Percentiles rank a stretch among this genome's conserved stretches.
These are phyloP conservation scores for Ctenodactylus gundi DNA, from an alignment of 2,113 vertebrate species.

Conservation along the genomic window DNA sequence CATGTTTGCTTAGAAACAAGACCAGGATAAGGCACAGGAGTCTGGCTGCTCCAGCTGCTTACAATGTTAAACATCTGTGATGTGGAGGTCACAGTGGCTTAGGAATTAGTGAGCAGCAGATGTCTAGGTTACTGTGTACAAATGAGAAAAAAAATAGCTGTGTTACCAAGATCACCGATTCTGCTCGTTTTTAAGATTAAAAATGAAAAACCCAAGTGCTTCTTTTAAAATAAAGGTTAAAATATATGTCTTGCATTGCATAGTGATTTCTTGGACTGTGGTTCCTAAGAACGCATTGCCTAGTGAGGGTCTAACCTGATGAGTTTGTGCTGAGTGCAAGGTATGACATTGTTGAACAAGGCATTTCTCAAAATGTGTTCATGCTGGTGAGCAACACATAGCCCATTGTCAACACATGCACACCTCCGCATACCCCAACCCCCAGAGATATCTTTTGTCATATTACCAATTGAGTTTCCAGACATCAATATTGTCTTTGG, in stretches of 20 bases:
- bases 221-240: too few relatives aligned
- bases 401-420: too few relatives aligned
- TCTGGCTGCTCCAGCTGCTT: neutral
- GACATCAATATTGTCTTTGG: neutral
- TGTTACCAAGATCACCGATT: neutral
- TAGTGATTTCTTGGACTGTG: neutral
- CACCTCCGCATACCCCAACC: neutral
- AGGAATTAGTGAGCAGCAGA: neutral
- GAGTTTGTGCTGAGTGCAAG: neutral
- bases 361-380: neutral
- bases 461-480: neutral
- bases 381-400: neutral
- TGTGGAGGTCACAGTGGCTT: neutral
- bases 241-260: neutral
- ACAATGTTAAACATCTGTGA: neutral
- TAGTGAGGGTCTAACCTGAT: too few relatives aligned
- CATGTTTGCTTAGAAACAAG: neutral
- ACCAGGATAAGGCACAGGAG: neutral
- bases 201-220: too few relatives aligned
- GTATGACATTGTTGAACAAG: neutral
- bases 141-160: neutral
- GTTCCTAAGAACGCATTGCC: neutral
- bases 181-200: neutral
- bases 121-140: neutral
- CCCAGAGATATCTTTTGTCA: slow-evolving; percentile 8